Evolutionary conservation across 2,113 vertebrate genomes (phyloP).

Genomic region (Sorex fumeus): DNA sequence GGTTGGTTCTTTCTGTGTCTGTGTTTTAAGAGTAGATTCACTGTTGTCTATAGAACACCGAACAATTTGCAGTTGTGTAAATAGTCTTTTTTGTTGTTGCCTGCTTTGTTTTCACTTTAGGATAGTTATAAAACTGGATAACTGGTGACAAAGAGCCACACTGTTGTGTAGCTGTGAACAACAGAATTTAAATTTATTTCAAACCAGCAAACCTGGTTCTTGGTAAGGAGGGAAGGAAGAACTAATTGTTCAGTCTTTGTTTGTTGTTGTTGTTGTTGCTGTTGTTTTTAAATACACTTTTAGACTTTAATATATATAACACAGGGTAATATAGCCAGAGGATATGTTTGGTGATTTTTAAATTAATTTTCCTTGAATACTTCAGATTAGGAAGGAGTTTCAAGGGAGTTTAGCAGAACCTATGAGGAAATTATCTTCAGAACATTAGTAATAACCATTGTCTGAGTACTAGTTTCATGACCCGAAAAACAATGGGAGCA

Average conservation of each 20-base stretch:
- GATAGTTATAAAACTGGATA: conserved; percentile 73
- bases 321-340: conserved; percentile 8
- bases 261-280: too few relatives aligned
- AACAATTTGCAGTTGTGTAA: conserved; percentile 48
- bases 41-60: conserved; percentile 44
- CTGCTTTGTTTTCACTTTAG: conserved; percentile 70
- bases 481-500: too few relatives aligned
- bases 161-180: conserved; percentile 65
- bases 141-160: conserved; percentile 31
- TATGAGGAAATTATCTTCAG: neutral
- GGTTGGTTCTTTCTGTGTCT: neutral
- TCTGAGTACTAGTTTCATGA: neutral
- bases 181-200: conserved; percentile 63
- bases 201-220: conserved; percentile 43
- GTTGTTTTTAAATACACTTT: neutral
- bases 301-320: neutral
- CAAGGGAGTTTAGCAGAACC: neutral
- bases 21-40: conserved; percentile 18
- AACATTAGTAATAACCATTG: neutral
- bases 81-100: neutral
- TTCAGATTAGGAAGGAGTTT: neutral
- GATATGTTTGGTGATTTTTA: conserved; percentile 33
- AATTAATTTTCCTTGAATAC: conserved; percentile 46
- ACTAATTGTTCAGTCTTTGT: neutral
- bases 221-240: conserved; percentile 44